Percentiles rank a stretch among this genome's conserved stretches.
Evolutionary conservation across 2,888 invertebrate genomes (phyloP).

Genomic region (Leptinotarsa peninsularis): DNA sequence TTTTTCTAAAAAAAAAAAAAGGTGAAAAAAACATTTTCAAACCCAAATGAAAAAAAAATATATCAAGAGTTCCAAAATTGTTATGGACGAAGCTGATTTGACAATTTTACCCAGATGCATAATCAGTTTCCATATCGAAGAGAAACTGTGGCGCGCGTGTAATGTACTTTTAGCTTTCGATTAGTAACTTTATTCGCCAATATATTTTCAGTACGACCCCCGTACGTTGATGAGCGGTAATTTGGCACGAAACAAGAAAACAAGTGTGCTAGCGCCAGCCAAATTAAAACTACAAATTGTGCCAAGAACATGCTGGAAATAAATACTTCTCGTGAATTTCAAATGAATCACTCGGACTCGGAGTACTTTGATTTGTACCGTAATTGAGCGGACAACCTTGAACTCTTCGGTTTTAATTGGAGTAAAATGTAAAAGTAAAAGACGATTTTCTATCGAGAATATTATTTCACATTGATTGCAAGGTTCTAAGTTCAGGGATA

Average conservation of each 20-base stretch:
- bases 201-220: conserved; percentile 3
- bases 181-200: neutral
- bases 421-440: conserved; percentile 13
- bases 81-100: no score
- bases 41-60: no score
- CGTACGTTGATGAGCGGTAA: neutral
- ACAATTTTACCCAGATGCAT: no score
- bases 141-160: no score
- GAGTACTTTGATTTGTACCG: conserved; percentile 9
- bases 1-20: no score
- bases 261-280: conserved; percentile 14
- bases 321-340: conserved; percentile 4
- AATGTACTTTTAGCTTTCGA: no score
- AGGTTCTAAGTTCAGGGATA: neutral
- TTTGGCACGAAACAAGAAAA: neutral
- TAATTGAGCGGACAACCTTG: conserved; percentile 14
- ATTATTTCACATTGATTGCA: neutral
- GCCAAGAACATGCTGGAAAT: conserved; percentile 9
- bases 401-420: conserved; percentile 10
- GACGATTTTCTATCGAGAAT: neutral
- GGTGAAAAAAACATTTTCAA: no score
- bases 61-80: no score
- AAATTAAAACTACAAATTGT: conserved; percentile 8
- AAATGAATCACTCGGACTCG: conserved; percentile 9
- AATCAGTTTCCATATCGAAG: no score